A percentile compares a stretch with the other conserved stretches of the same genome.
phyloP scores from a whole-genome alignment of 2,888 invertebrate genomes.

The Aspidiotus rigidus region DNA sequence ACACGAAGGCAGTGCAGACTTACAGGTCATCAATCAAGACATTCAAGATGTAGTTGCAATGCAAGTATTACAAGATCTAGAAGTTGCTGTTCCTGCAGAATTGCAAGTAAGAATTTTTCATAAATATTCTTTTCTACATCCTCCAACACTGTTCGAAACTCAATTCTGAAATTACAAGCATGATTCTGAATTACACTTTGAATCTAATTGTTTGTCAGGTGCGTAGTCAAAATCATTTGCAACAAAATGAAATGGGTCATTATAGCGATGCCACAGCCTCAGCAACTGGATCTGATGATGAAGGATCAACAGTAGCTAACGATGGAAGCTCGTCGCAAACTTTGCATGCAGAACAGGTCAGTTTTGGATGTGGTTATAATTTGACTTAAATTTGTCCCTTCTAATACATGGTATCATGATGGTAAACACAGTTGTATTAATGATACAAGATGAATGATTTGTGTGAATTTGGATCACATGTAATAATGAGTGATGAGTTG shows the following conservation, averaged over 20 bases:
- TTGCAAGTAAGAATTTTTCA: conserved; percentile 12
- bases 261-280: conserved; percentile 76
- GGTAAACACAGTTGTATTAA: too few species aligned
- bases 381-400: too few species aligned
- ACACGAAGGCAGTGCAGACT: conserved; percentile 53
- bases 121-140: background rate
- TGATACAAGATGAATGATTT: too few species aligned
- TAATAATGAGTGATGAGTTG: too few species aligned
- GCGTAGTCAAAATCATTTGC: background rate
- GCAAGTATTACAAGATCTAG: conserved; percentile 22
- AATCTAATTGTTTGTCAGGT: conserved; percentile 22
- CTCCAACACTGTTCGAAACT: background rate
- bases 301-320: conserved; percentile 89
- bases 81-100: conserved; percentile 17
- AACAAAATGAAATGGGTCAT: conserved; percentile 50
- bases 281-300: conserved; percentile 84
- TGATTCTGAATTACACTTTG: conserved; percentile 11
- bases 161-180: background rate
- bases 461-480: too few species aligned
- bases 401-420: too few species aligned
- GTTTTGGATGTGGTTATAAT: conserved; percentile 39
- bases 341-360: conserved; percentile 72
- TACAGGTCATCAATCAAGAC: conserved; percentile 48
- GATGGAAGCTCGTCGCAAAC: conserved; percentile 86
- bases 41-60: conserved; percentile 41